Percentiles rank a stretch among this genome's conserved stretches.
phyloP scores from a whole-genome alignment of 1,140 invertebrate species.

The Lamellibrachia luymesi region DNA sequence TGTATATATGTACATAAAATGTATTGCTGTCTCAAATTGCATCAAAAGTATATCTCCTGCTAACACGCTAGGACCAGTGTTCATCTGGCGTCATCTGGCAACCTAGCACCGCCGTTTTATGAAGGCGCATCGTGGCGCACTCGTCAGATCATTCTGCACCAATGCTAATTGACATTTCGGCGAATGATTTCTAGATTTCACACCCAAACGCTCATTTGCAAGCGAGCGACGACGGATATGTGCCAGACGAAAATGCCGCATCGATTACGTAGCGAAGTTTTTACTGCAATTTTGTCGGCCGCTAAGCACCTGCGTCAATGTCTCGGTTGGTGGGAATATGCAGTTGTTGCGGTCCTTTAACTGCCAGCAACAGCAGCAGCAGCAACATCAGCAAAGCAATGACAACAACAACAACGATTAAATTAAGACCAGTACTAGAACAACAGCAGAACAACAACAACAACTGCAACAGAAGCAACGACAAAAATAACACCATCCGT shows the following conservation, averaged over 20 bases:
- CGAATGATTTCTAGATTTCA: background rate
- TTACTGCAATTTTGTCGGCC: background rate
- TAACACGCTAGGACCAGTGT: background rate
- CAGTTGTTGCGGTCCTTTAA: background rate
- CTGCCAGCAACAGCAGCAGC: background rate
- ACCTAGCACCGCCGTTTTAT: background rate
- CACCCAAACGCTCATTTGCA: background rate
- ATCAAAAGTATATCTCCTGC: background rate
- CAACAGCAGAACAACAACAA: background rate
- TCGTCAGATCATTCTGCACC: background rate
- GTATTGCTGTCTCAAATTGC: too few species aligned
- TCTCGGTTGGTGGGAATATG: background rate
- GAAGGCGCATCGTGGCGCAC: background rate
- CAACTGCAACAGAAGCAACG: background rate
- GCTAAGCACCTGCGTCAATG: background rate
- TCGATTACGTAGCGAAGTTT: background rate
- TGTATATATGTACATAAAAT: too few species aligned
- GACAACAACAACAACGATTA: background rate
- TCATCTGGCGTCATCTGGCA: background rate
- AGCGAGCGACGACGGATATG: background rate
- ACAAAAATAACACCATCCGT: too few species aligned
- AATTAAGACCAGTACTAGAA: background rate
- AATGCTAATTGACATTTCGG: background rate
- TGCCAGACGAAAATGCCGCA: background rate
- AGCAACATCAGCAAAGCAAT: background rate